phyloP scores from a whole-genome alignment of 1,140 invertebrate species.

The Drosophila seguyi region DNA sequence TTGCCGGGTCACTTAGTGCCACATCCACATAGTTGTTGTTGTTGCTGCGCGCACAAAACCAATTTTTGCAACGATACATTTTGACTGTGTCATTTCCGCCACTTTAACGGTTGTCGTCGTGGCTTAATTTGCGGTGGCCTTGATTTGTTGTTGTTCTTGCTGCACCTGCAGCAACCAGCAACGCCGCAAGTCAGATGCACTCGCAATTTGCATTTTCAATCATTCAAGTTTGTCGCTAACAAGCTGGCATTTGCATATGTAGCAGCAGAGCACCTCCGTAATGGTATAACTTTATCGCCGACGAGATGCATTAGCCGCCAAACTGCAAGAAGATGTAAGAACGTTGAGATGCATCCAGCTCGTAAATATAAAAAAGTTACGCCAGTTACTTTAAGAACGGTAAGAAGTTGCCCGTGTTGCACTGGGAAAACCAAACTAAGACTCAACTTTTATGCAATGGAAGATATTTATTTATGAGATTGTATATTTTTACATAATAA shows the following conservation, averaged over 20 bases:
- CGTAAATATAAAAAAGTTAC: conserved; percentile 56
- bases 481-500: conserved; percentile 5
- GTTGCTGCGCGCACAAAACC: conserved; percentile 86
- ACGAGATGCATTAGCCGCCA: conserved; percentile 32
- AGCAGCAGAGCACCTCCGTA: conserved; percentile 17
- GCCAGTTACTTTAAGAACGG: conserved; percentile 52
- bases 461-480: neutral
- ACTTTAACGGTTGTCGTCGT: conserved; percentile 65
- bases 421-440: conserved; percentile 1
- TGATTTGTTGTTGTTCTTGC: conserved; percentile 24
- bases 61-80: conserved; percentile 86
- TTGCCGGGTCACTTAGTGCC: conserved; percentile 62
- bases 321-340: conserved; percentile 35
- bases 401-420: neutral
- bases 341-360: conserved; percentile 39
- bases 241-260: conserved; percentile 64
- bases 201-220: conserved; percentile 79
- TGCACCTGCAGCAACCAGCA: conserved; percentile 11
- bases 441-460: neutral
- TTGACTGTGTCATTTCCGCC: conserved; percentile 77
- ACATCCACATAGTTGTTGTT: conserved; percentile 84
- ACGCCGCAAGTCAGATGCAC: conserved; percentile 39
- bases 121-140: conserved; percentile 26
- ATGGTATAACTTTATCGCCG: conserved; percentile 50
- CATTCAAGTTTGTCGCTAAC: conserved; percentile 65